phyloP scores from a whole-genome alignment of 1,140 invertebrate genomes.

The Maniola jurtina region DNA sequence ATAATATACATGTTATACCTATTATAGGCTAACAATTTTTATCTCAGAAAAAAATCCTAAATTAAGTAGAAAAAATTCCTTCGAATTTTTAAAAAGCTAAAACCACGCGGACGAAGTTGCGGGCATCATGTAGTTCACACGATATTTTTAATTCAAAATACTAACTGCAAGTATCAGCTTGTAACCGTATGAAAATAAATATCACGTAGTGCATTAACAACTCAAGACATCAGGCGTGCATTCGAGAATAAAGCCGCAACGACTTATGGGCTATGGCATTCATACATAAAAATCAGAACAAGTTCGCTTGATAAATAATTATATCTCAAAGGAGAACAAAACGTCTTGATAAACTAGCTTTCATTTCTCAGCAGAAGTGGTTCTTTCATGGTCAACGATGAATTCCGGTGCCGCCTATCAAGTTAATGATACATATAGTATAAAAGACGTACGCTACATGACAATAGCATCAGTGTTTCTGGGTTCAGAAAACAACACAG shows the following conservation, averaged over 20 bases:
- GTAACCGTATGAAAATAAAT: not conserved
- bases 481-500: slow-evolving; percentile 56
- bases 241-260: not conserved
- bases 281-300: slow-evolving; percentile 21
- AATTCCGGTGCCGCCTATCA: slow-evolving; percentile 47
- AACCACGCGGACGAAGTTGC: no score
- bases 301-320: slow-evolving; percentile 18
- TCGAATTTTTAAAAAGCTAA: no score
- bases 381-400: slow-evolving; percentile 52
- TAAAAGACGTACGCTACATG: slow-evolving; percentile 41
- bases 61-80: no score
- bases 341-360: slow-evolving; percentile 24
- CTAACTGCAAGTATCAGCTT: not conserved
- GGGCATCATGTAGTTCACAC: not conserved
- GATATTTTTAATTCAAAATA: not conserved
- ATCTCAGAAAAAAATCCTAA: no score
- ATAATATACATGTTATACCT: no score
- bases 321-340: slow-evolving; percentile 24
- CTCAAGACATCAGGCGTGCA: slow-evolving; percentile 7
- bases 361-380: slow-evolving; percentile 46
- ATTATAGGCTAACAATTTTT: no score
- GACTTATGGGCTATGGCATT: slow-evolving; percentile 3
- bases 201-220: not conserved
- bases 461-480: slow-evolving; percentile 52
- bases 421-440: slow-evolving; percentile 43